A percentile compares a stretch with the other conserved stretches of the same genome.
phyloP scores from a whole-genome alignment of 30 jellyfish, hydroid and myxozoan genomes.

The Catostylus mosaicus region DNA sequence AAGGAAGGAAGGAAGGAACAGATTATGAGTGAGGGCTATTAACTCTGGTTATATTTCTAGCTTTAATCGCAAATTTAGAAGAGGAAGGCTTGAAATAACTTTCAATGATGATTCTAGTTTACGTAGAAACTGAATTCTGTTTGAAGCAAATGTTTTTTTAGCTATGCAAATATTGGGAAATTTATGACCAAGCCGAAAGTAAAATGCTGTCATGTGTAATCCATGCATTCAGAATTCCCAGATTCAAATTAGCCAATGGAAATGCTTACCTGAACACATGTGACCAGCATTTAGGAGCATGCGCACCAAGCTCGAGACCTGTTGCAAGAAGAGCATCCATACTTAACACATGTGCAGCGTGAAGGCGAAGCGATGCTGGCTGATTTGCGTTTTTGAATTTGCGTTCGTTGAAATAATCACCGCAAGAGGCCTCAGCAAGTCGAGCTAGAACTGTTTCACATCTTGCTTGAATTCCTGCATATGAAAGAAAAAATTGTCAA shows the following conservation, averaged over 20 bases:
- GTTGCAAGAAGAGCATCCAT: slow-evolving; percentile 99
- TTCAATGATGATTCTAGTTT: too few species aligned
- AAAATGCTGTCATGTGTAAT: too few species aligned
- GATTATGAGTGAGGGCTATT: too few species aligned
- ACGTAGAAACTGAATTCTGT: too few species aligned
- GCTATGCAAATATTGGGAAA: background rate
- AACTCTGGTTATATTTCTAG: too few species aligned
- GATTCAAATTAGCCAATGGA: background rate
- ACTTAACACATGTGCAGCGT: slow-evolving; percentile 98
- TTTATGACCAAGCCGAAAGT: too few species aligned
- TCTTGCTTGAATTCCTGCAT: slow-evolving; percentile 90
- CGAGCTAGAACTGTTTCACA: slow-evolving; percentile 92
- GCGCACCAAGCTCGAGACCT: slow-evolving; percentile 96
- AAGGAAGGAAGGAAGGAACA: too few species aligned
- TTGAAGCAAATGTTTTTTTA: background rate
- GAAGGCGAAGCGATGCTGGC: slow-evolving; percentile 83
- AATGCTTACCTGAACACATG: slow-evolving; percentile 90
- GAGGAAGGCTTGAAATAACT: too few species aligned
- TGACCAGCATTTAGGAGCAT: slow-evolving; percentile 96
- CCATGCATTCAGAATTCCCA: too few species aligned
- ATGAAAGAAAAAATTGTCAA: background rate
- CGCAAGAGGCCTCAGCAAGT: slow-evolving; percentile 96
- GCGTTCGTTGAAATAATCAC: slow-evolving; percentile 74
- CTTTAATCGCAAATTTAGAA: too few species aligned
- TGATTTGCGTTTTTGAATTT: slow-evolving; percentile 46